Conservation (phyloP, 2,797 vertebrate genomes). For the Myoxocephalus aenaeus region DNA sequence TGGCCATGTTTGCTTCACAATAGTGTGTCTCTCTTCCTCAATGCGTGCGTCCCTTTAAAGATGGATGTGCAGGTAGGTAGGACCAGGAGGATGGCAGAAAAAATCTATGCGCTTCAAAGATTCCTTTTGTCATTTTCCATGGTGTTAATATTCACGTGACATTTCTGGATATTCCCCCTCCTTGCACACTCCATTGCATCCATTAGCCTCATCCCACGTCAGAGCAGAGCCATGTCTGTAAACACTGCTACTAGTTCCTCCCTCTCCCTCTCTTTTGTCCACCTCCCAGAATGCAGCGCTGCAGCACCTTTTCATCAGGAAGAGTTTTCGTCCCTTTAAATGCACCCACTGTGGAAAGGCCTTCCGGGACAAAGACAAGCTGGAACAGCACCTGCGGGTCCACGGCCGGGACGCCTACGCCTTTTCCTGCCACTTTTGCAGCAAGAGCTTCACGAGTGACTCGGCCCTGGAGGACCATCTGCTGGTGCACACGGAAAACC, state of each 20-base stretch:
- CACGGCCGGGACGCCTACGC: constrained; percentile 93
- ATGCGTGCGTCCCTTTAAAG: constrained; percentile 85
- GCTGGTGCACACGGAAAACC: constrained; percentile 94
- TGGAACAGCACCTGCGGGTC: constrained; percentile 95
- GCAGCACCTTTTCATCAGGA: constrained; percentile 97
- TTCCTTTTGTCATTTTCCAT: constrained; percentile 23
- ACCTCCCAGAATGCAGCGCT: constrained; percentile 94
- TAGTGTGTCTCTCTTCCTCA: constrained; percentile 84
- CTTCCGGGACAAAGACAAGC: constrained; percentile 96
- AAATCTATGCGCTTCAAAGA: constrained; percentile 3
- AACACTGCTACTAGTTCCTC: not conserved
- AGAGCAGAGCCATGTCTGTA: constrained; percentile 31
- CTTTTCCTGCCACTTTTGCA: constrained; percentile 94
- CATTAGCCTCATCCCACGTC: constrained; percentile 18
- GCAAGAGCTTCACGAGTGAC: constrained; percentile 93
- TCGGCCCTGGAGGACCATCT: constrained; percentile 92
- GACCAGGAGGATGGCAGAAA: constrained; percentile 38
- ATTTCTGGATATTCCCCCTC: constrained; percentile 35
- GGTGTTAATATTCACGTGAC: constrained; percentile 24
- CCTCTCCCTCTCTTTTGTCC: constrained; percentile 6
- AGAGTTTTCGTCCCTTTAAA: constrained; percentile 96
- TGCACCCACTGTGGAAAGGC: constrained; percentile 97
- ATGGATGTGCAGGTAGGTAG: constrained; percentile 95
- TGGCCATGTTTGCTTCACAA: constrained; percentile 63
- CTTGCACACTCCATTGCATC: constrained; percentile 46